Conservation (phyloP, 2,888 invertebrate genomes). For the Hylaea fasciaria region DNA sequence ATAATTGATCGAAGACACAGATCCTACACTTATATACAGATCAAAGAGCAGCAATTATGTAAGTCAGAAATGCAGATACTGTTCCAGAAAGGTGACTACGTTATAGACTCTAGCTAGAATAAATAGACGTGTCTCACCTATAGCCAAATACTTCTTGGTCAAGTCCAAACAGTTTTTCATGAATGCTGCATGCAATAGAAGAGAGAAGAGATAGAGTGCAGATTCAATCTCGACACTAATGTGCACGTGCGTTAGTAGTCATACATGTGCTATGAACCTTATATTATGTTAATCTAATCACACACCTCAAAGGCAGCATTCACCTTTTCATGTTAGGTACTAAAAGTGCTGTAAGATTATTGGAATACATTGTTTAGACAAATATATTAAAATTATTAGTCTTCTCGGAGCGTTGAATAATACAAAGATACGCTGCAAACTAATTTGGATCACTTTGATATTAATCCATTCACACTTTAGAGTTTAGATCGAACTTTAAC, state of each 20-base stretch:
- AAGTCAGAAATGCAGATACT: background rate
- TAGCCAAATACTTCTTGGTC: slow-evolving; percentile 90
- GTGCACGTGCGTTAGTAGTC: slow-evolving; percentile 47
- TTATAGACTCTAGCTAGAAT: slow-evolving; percentile 25
- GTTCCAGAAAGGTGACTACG: slow-evolving; percentile 14
- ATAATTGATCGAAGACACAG: background rate
- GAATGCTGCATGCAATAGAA: slow-evolving; percentile 91
- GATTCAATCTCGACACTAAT: slow-evolving; percentile 55
- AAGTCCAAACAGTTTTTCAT: slow-evolving; percentile 92
- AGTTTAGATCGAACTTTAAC: slow-evolving; percentile 10
- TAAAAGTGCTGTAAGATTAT: slow-evolving; percentile 7
- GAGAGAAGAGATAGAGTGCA: slow-evolving; percentile 81
- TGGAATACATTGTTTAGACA: too few relatives aligned
- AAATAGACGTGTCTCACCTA: slow-evolving; percentile 81
- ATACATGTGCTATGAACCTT: slow-evolving; percentile 27
- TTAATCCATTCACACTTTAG: slow-evolving; percentile 22
- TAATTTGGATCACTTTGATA: slow-evolving; percentile 35
- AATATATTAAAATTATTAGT: background rate
- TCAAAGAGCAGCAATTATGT: background rate
- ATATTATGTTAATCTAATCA: slow-evolving; percentile 21
- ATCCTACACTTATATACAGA: too few relatives aligned
- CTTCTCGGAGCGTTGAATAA: slow-evolving; percentile 5
- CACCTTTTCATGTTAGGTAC: slow-evolving; percentile 4
- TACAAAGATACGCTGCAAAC: slow-evolving; percentile 15
- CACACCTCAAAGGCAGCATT: slow-evolving; percentile 10